Base-by-base conservation (phyloP, 1,140 invertebrate genomes). In the Samia ricini region DNA sequence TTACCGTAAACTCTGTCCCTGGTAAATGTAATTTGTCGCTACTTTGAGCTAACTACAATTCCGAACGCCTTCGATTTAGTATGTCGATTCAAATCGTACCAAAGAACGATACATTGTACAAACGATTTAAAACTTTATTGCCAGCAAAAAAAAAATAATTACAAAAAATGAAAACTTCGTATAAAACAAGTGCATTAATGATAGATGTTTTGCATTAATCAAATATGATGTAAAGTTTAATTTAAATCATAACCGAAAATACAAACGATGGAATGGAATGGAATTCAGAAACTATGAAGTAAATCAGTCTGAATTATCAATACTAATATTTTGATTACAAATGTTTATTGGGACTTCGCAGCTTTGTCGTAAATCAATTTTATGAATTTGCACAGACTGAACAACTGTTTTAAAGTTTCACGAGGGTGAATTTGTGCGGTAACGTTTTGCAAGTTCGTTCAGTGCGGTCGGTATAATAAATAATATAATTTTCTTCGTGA, bases 11-110 rank as follows among this genome's bases (percentile, higher is more conserved):
- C 51, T 60, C 55, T 60, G 61, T 63, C 64, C 19, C 52, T 21
- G 5, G 7, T 23, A 55, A 24, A 76, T 76, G 64, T 73, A 66
- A 76, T 76, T 72, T 74, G 66, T 72, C 72, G 65, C 66, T 60
- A 52, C 71, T 62, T 65, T 42, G 7, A 42, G n/a, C 59, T 52
- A 63, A 57, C 48, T 56, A 63, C 56, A 54, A 42, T 64, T 65
- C 54, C 60, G 48, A 68, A 64, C 62, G 52, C 66, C 63, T 77
- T 69, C 64, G 66, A 71, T 73, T 65, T 57, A 26, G 18, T 26
- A 51, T 36, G 22, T 49, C 33, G 50, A 66, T 55, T 65, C 52
- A 12, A 24, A 67, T 61, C 57, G 49, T 57, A 61, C 24, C 22
- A 22, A 60, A 58, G 29, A 24, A 52, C 21, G 20, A 22, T 36